Percentiles rank a stretch among this genome's conserved stretches.
These are phyloP conservation scores for Drosophila dunni DNA, from an alignment of 1,140 invertebrate species.

Conservation along the genomic window DNA sequence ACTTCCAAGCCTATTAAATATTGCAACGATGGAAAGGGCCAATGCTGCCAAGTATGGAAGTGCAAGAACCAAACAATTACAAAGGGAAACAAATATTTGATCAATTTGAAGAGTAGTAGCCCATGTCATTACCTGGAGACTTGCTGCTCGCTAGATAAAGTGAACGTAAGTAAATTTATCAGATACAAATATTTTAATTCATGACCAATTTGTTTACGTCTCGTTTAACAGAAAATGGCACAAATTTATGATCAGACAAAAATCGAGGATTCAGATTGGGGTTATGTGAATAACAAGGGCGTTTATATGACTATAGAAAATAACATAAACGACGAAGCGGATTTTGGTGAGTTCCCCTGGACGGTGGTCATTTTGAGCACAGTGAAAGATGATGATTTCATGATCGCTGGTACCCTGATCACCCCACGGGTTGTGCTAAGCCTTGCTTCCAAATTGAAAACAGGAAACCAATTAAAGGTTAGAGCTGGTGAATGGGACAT, in stretches of 20 bases:
- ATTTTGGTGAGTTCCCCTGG: conserved; percentile 48
- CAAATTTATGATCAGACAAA: background rate
- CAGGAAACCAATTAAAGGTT: background rate
- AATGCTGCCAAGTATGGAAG: conserved; percentile 2
- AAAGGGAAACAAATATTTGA: background rate
- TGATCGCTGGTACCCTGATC: conserved; percentile 12
- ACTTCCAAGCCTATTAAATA: background rate
- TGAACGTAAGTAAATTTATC: conserved; percentile 11
- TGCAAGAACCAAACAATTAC: background rate
- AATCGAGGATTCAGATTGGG: background rate
- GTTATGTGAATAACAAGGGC: conserved; percentile 11
- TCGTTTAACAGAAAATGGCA: background rate
- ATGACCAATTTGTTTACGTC: background rate
- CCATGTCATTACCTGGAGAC: conserved; percentile 36
- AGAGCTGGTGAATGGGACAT: conserved; percentile 51
- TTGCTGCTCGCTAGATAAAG: conserved; percentile 9
- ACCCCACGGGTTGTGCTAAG: conserved; percentile 17
- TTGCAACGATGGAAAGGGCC: background rate
- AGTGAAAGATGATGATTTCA: too few species aligned
- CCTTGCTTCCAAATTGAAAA: background rate
- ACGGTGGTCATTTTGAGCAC: conserved; percentile 4
- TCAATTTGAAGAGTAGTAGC: background rate
- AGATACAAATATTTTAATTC: too few species aligned
- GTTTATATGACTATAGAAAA: conserved; percentile 5
- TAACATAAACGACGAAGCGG: background rate